Evolutionary conservation across 2,888 invertebrate species (phyloP).

Genomic region (Nomada fabriciana): DNA sequence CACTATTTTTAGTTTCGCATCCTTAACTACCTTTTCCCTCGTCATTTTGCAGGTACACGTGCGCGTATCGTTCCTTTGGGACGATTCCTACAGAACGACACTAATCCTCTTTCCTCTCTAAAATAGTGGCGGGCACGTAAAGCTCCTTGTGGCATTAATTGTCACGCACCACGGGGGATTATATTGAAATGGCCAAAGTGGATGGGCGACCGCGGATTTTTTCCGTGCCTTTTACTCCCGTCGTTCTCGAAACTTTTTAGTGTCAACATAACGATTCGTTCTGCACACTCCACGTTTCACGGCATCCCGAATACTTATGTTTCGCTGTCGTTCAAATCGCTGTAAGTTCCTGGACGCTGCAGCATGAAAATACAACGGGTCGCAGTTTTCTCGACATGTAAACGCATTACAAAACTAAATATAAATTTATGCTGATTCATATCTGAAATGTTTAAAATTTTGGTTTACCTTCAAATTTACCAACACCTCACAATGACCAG

Average conservation of each 20-base stretch:
- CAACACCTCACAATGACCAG: too few species aligned
- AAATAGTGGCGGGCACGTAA: constrained; percentile 35
- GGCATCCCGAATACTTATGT: neutral
- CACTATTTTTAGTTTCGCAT: too few species aligned
- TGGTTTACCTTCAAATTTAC: too few species aligned
- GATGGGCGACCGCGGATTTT: constrained; percentile 2
- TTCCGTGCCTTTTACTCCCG: neutral
- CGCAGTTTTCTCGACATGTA: too few species aligned
- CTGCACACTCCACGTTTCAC: neutral
- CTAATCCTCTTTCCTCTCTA: constrained; percentile 52
- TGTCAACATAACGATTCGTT: neutral
- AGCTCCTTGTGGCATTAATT: constrained; percentile 61
- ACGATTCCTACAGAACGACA: neutral
- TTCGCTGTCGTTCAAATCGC: neutral
- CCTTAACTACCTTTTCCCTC: too few species aligned
- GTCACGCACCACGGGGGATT: constrained; percentile 48
- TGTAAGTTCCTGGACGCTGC: too few species aligned
- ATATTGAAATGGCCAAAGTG: constrained; percentile 21
- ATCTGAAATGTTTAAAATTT: too few species aligned
- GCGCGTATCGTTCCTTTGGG: constrained; percentile 7
- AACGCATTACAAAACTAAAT: too few species aligned
- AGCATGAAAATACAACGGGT: too few species aligned
- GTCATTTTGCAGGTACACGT: neutral
- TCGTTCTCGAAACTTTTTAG: constrained; percentile 12
- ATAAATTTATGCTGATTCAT: too few species aligned